A percentile compares a stretch with the other conserved stretches of the same genome.
phyloP scores from a whole-genome alignment of 37 sponge, comb jelly and placozoan species.

The Beroe forskalii region DNA sequence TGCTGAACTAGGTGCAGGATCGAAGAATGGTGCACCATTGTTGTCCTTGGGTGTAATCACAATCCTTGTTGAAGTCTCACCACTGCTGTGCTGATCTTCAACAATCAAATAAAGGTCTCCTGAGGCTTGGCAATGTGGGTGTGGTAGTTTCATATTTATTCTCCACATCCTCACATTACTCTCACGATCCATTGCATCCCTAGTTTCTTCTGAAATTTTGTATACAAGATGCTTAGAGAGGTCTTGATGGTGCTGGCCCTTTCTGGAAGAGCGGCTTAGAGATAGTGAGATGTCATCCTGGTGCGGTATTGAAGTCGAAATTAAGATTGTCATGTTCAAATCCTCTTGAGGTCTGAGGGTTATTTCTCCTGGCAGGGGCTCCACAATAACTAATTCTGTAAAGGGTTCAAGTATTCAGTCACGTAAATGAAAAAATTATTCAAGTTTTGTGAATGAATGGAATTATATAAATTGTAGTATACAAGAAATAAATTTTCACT shows the following conservation, averaged over 20 bases:
- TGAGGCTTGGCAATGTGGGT: neutral
- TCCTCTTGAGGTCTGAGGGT: neutral
- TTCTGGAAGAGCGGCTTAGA: neutral
- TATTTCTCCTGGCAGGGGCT: slow-evolving; percentile 44
- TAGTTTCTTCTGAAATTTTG: neutral
- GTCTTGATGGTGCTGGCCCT: neutral
- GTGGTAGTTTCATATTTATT: neutral
- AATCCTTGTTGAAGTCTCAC: neutral
- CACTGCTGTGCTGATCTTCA: neutral
- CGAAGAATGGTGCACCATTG: slow-evolving; percentile 16
- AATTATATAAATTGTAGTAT: too few relatives aligned
- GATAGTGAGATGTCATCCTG: neutral
- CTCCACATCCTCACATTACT: neutral
- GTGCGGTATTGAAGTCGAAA: neutral
- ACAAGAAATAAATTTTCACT: too few relatives aligned
- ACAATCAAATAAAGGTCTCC: neutral
- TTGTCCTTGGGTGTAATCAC: neutral
- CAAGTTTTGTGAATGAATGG: too few relatives aligned
- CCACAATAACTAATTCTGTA: neutral
- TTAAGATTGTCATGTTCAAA: neutral
- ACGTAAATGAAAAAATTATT: too few relatives aligned
- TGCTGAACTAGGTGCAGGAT: neutral
- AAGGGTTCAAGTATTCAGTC: too few relatives aligned
- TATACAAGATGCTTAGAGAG: neutral
- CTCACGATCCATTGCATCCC: neutral